phyloP scores from a whole-genome alignment of 2,113 vertebrate species.

The Vombatus ursinus region DNA sequence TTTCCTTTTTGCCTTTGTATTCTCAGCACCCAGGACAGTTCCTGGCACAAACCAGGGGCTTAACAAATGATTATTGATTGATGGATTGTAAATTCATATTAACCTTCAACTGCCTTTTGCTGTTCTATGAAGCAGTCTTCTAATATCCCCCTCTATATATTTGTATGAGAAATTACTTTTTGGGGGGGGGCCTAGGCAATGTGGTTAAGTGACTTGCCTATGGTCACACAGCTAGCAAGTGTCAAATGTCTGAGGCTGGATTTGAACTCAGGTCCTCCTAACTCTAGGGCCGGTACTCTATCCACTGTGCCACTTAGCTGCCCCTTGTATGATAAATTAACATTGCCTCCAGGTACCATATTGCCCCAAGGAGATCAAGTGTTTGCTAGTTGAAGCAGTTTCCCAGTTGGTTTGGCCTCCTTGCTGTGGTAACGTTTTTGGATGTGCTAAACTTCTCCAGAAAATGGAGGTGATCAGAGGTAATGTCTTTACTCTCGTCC shows the following conservation, averaged over 20 bases:
- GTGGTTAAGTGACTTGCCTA: too few relatives aligned
- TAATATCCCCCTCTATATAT: not conserved
- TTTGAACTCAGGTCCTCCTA: too few relatives aligned
- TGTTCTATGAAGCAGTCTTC: not conserved
- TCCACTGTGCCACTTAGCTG: too few relatives aligned
- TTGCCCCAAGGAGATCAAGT: not conserved
- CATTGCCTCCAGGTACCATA: not conserved
- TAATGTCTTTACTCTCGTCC: not conserved
- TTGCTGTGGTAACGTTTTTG: not conserved
- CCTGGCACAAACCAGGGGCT: not conserved
- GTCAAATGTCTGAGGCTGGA: too few relatives aligned
- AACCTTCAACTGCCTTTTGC: not conserved
- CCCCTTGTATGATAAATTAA: not conserved
- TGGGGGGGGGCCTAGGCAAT: too few relatives aligned
- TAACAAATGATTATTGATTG: not conserved
- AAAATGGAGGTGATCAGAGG: not conserved
- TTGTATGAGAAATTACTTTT: not conserved
- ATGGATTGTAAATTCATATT: not conserved
- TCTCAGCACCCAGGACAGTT: not conserved
- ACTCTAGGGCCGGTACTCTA: too few relatives aligned
- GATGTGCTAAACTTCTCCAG: not conserved
- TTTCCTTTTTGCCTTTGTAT: not conserved
- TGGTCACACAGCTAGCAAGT: too few relatives aligned
- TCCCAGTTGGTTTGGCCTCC: not conserved
- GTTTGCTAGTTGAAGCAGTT: not conserved